Conservation (phyloP, 1,140 invertebrate genomes). For the Hylaeus anthracinus region DNA sequence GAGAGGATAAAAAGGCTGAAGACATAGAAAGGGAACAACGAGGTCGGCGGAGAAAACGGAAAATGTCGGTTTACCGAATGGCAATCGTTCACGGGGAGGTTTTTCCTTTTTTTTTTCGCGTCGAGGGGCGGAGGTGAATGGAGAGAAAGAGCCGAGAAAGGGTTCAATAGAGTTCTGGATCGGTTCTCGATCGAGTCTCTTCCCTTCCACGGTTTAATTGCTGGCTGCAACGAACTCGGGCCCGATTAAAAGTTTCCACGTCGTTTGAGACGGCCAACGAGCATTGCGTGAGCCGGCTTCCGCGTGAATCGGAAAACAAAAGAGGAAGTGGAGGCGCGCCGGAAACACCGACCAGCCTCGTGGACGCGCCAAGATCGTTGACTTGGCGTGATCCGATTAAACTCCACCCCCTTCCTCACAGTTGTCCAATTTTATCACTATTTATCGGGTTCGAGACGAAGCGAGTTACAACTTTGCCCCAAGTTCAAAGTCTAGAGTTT, state of each 20-base stretch:
- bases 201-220: constrained; percentile 51
- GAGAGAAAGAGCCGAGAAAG: too few species aligned
- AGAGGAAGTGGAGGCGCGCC: neutral
- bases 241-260: constrained; percentile 61
- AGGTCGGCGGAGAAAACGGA: neutral
- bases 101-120: constrained; percentile 1
- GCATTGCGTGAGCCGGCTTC: constrained; percentile 26
- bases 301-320: constrained; percentile 20
- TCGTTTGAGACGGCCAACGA: constrained; percentile 38
- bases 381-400: constrained; percentile 4
- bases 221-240: constrained; percentile 3
- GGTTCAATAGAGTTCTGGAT: neutral
- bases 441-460: too few species aligned
- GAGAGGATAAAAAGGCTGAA: neutral
- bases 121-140: too few species aligned
- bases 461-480: too few species aligned
- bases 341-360: neutral
- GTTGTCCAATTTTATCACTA: neutral
- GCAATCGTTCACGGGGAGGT: constrained; percentile 11
- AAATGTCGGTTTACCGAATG: constrained; percentile 30
- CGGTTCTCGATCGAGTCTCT: constrained; percentile 33
- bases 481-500: too few species aligned
- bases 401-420: too few species aligned
- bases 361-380: neutral
- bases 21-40: neutral